Evolutionary conservation across 2,113 vertebrate genomes (phyloP), one percentile per base, ranked within the genome.

Genomic region (Pardalotus punctatus): DNA sequence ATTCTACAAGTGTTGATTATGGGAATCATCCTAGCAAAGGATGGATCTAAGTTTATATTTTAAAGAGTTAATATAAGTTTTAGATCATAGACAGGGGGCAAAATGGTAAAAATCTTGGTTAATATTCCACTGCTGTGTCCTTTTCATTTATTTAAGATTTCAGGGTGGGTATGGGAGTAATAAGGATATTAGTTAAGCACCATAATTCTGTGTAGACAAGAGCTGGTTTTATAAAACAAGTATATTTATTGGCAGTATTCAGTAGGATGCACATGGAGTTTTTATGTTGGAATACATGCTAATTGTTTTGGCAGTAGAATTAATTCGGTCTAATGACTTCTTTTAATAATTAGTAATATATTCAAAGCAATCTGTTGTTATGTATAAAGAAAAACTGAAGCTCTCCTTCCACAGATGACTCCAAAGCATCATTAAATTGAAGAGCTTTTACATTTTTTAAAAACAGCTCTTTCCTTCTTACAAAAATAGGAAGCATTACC

Each of bases 361-460:
- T 93, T 95, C 94, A 86, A 56, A 90, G 76, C 86, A 94, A 78
- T 94, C 74, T 94, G 91, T 81, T 96, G 81, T 88, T 95, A 78
- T 78, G 60, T 88, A 56, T 94, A 36, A 92, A 83, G 91, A 51
- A 35, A 94, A 94, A 78, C 47, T 77, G 86, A 93, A 94, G 35
- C 71, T 73, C 79, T 95, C 5, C 9, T 87, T 95, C 42, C 57
- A 61, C 73, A 89, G 53, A 93, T 93, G 48, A 93, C n/a, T 92
- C 77, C 45, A 88, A 83, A 93, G 31, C 51, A 57, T 85, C 79
- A 51, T 90, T 91, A 85, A 88, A 88, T 38, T 84, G 48, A 82
- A 67, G 28, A 80, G 25, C 76, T 81, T 80, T 92, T 85, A 70
- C 66, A 48, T 57, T 86, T 51, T 81, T 86, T 53, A 62, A 67